These are phyloP conservation scores for Sinhomidia bicolor DNA, from an alignment of 2,888 invertebrate genomes.

Conservation along the genomic window DNA sequence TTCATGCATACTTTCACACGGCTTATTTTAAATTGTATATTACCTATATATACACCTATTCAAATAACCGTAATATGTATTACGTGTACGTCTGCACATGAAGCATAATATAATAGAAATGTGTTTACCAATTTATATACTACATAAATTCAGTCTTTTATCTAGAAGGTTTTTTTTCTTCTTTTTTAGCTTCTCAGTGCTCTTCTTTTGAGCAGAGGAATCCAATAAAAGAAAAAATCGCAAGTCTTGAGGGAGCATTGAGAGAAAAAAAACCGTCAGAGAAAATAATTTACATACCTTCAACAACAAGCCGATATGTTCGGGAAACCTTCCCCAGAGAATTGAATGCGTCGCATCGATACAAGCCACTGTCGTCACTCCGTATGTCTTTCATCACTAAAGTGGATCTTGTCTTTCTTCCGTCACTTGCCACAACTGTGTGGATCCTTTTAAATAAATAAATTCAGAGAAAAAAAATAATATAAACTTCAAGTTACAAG, in stretches of 20 bases:
- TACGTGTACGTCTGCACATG: not conserved
- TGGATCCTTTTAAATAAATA: conserved; percentile 70
- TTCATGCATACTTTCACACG: conserved; percentile 66
- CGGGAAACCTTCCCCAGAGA: conserved; percentile 77
- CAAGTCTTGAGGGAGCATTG: conserved; percentile 38
- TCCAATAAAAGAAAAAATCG: conserved; percentile 65
- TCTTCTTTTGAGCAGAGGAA: conserved; percentile 47
- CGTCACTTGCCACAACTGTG: conserved; percentile 75
- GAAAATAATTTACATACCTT: conserved; percentile 75
- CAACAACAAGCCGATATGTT: conserved; percentile 77
- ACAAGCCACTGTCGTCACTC: conserved; percentile 75
- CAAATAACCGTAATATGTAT: not conserved
- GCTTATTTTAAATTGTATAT: conserved; percentile 31
- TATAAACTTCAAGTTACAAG: not conserved
- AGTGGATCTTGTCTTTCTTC: conserved; percentile 77
- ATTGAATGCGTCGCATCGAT: conserved; percentile 77
- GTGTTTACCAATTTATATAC: not conserved
- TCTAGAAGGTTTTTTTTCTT: conserved; percentile 22
- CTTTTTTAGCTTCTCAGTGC: too few species aligned
- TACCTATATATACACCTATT: not conserved
- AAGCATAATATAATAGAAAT: not conserved
- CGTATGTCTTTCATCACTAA: conserved; percentile 78
- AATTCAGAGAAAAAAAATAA: not conserved
- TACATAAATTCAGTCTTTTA: conserved; percentile 14
- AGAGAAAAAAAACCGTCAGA: conserved; percentile 27